Base-by-base conservation (phyloP, 2,888 invertebrate species). In the Hydropsyche betteni region DNA sequence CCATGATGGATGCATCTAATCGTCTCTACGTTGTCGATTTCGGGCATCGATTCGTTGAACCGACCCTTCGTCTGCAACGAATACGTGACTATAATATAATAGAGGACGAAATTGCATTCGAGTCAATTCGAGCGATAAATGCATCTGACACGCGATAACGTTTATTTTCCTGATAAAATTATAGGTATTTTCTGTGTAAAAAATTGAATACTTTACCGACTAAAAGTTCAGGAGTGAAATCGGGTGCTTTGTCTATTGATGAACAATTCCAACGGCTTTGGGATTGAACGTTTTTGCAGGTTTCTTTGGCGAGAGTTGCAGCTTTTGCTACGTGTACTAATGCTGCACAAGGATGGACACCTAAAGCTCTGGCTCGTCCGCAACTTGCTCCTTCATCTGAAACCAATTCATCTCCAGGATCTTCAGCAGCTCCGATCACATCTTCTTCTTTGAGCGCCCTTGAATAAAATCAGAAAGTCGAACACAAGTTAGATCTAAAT, bases 251-350 rank as follows among this genome's bases (percentile, higher is more conserved):
- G 58, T 89, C 88, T 73, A 94, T 88, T 64, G 93, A 91, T 76
- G 93, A 92, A 85, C 95, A 95, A 85, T 95, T 95, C 95, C 95
- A 95, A 76, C 94, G 86, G 78, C 93, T 88, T 81, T 92, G 90
- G 36, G 88, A 87, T 84, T 94, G 93, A 34, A 92, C 88, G 79
- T 88, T 85, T 83, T 91, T 91, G 84, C 95, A 95, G 69, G 92
- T 91, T 78, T 89, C 85, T 71, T 91, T 88, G 5, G 94, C 90
- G 76, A 91, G 86, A 53, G 88, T 86, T 4, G 94, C 92, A 0
- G 95, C 94, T 71, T 89, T 88, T n/a, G 91, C 91, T 77, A 95
- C 89, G 81, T 92, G 91, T 71, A 91, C 89, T 93, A 95, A 94
- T 80, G 90, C 88, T 78, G 90, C 89, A 77, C 90, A 89, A 4